These are phyloP conservation scores for Neotoxoptera formosana DNA, from an alignment of 1,140 invertebrate species.

Conservation along the genomic window DNA sequence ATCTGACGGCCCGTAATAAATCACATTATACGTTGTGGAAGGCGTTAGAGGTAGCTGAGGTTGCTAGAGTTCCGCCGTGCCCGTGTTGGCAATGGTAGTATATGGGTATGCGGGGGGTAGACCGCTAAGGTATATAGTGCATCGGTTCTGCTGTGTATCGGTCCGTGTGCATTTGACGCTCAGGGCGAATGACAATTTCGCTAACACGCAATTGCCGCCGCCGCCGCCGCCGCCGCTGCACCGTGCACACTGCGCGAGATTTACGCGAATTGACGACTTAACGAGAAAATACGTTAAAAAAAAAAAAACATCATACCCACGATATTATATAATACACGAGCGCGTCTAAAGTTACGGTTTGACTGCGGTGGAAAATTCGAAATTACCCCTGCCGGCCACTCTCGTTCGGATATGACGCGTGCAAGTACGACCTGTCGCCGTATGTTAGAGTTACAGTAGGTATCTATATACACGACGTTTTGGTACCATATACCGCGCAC, in stretches of 20 bases:
- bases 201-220: neutral
- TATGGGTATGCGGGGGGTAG: no score
- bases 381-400: neutral
- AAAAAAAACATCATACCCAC: neutral
- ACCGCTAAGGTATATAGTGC: neutral
- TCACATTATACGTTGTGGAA: constrained; percentile 46
- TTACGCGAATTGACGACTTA: constrained; percentile 30
- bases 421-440: neutral
- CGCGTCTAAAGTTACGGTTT: neutral
- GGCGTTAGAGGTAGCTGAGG: neutral
- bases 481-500: no score
- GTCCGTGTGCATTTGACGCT: constrained; percentile 44
- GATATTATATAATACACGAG: neutral
- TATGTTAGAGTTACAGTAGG: neutral
- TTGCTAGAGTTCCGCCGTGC: neutral
- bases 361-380: neutral
- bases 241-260: constrained; percentile 30
- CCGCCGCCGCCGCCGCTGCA: neutral
- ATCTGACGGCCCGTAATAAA: constrained; percentile 56
- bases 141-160: neutral
- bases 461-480: neutral
- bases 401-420: neutral
- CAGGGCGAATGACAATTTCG: constrained; percentile 36
- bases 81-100: neutral
- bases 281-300: neutral